Evolutionary conservation across 2,113 vertebrate genomes (phyloP), one percentile per base, ranked within the genome.

Genomic region (Semicossyphus pulcher): DNA sequence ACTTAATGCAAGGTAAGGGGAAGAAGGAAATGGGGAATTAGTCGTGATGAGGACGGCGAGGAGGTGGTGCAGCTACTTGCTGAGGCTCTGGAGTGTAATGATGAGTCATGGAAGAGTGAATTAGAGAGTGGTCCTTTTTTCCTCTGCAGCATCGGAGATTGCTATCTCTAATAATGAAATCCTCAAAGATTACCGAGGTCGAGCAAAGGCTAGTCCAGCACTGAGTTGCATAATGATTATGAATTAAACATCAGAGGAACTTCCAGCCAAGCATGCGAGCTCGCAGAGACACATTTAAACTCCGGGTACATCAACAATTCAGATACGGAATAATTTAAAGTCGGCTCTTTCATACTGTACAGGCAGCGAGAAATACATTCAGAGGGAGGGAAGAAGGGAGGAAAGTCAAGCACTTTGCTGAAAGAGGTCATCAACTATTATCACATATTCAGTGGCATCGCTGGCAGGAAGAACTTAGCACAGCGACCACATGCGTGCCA

Each of bases 101-200:
- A 88, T 92, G 91, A 92, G 91, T 92, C 91, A 91, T 89, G 85
- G 76, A 83, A 71, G 84, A 88, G 73, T 79, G 69, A 87, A 87
- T 88, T 90, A 89, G 59, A 78, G 70, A 39, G 57, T 56, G 75
- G 80, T 69, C 76, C 69, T 75, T 56, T 61, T 72, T 79, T 79
- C 59, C 60, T 82, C 75, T 51, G 52, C 86, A 64, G 71, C 56
- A 77, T 84, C 20, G 7, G 67, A 86, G 80, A 88, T 81, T 78
- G 78, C 80, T 75, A 88, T 87, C 66, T 85, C 51, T 72, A 85
- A 83, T 84, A 92, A 87, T 86, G 70, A 84, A 84, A 89, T 88
- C 78, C 80, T 79, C 82, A 88, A 86, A 89, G 87, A 86, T 84
- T 84, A 72, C 74, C 4, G 75, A 68, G 83, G 86, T 89, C 73